phyloP scores from a whole-genome alignment of 2,797 vertebrate species.

The Spinus olivaceus region DNA sequence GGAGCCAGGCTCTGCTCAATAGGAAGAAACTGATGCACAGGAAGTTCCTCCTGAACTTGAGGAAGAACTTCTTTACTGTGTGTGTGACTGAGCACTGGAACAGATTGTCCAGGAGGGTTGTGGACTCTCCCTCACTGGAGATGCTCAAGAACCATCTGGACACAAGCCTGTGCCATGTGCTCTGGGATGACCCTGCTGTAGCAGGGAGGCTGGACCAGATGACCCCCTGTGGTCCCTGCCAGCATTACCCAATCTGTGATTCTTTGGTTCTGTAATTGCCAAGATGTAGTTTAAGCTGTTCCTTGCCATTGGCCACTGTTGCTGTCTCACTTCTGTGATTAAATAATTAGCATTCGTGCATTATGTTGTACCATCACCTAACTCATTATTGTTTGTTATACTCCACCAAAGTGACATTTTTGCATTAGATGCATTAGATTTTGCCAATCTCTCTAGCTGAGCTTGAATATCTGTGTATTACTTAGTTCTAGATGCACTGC shows the following conservation, averaged over 20 bases:
- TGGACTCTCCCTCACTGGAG: neutral
- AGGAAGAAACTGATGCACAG: neutral
- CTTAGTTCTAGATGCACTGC: neutral
- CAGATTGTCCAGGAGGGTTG: neutral
- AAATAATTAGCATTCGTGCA: neutral
- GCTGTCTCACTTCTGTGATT: neutral
- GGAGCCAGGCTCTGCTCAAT: neutral
- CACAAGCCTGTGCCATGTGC: neutral
- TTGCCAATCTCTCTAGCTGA: neutral
- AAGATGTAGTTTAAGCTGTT: neutral
- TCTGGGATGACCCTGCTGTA: neutral
- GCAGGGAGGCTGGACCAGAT: too few relatives aligned
- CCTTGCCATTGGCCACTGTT: neutral
- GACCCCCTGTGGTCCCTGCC: neutral
- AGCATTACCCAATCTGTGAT: neutral
- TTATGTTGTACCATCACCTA: neutral
- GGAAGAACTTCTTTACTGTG: neutral
- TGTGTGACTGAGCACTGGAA: neutral
- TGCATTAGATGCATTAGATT: neutral
- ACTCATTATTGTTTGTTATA: neutral
- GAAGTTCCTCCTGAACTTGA: neutral
- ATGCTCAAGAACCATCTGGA: accelerated
- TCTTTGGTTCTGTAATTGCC: neutral
- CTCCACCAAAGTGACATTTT: neutral
- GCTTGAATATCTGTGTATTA: neutral